Percentiles rank a stretch among this genome's conserved stretches.
phyloP scores from a whole-genome alignment of 1,140 invertebrate genomes.

The Chironomus striatipennis region DNA sequence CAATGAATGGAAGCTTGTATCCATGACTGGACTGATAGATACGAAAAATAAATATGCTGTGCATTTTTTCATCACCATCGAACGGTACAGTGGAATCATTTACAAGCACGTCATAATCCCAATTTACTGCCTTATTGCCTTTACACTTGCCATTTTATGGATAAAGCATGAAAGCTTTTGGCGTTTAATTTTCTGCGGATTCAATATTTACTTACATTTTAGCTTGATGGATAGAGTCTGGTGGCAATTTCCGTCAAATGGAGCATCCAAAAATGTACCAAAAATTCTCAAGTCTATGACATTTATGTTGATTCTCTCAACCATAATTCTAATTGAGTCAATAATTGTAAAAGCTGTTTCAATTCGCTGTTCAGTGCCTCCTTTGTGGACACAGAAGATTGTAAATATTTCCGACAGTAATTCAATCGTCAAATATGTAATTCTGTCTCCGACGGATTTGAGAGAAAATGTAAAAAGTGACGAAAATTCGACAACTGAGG shows the following conservation, averaged over 20 bases:
- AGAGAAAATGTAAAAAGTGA: too few species aligned
- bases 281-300: background rate
- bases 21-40: background rate
- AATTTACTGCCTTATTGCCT: background rate
- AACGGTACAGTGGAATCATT: background rate
- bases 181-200: background rate
- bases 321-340: background rate
- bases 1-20: background rate
- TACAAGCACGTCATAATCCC: background rate
- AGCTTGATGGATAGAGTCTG: constrained; percentile 6
- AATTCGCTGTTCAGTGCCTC: background rate
- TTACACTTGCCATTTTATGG: background rate
- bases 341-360: background rate
- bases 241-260: constrained; percentile 6
- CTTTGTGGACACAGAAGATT: background rate
- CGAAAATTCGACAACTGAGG: too few species aligned
- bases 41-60: background rate
- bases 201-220: background rate
- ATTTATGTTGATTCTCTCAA: background rate
- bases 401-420: background rate
- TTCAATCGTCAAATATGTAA: background rate
- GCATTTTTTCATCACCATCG: background rate
- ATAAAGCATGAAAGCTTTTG: background rate
- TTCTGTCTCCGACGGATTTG: background rate
- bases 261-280: background rate